These are phyloP conservation scores for Callyntrura sp. DNA, from an alignment of 2,888 invertebrate genomes.

Conservation along the genomic window DNA sequence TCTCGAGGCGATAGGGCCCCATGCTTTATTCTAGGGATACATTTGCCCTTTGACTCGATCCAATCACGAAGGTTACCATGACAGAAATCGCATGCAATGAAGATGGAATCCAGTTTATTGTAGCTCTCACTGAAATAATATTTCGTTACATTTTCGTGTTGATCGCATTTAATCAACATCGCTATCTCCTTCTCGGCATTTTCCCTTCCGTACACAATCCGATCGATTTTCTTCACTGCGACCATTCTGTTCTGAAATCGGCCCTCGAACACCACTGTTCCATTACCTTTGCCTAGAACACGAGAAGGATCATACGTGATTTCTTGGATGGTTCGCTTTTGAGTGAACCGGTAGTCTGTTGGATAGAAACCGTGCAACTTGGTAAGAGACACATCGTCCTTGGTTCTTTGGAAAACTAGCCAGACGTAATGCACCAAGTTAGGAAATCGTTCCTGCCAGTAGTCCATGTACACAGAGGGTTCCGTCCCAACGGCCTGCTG, in stretches of 20 bases:
- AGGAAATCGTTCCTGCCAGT: not conserved
- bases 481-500: not conserved
- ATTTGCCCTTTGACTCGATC: not conserved
- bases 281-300: not conserved
- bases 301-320: not conserved
- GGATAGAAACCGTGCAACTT: not conserved
- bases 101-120: not conserved
- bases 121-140: not conserved
- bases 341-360: conserved; percentile 5
- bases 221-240: conserved; percentile 26
- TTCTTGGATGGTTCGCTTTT: not conserved
- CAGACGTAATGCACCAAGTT: not conserved
- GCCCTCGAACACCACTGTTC: conserved; percentile 16
- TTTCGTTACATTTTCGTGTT: conserved; percentile 11
- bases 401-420: not conserved
- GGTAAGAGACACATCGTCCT: not conserved
- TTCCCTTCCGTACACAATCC: not conserved
- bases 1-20: no score
- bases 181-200: not conserved
- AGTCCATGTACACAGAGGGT: not conserved
- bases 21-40: conserved; percentile 1
- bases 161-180: not conserved
- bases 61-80: not conserved
- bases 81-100: conserved; percentile 26
- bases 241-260: conserved; percentile 19